A percentile compares a stretch with the other conserved stretches of the same genome.
These are phyloP conservation scores for Myopa testacea DNA, from an alignment of 2,888 invertebrate species.

Conservation along the genomic window DNA sequence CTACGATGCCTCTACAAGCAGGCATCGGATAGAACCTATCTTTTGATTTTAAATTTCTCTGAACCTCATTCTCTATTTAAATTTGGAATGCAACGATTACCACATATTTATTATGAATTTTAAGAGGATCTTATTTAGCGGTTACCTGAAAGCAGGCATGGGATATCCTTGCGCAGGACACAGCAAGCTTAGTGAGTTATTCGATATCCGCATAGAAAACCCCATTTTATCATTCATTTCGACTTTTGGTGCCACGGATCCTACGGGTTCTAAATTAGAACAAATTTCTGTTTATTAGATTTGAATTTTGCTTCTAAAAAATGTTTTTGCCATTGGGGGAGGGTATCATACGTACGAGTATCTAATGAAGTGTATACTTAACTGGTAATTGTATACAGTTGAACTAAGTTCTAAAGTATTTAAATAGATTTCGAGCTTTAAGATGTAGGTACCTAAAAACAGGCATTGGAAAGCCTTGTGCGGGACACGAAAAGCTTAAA, in stretches of 20 bases:
- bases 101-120: not conserved
- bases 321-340: too few relatives aligned
- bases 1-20: too few relatives aligned
- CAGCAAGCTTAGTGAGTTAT: constrained; percentile 72
- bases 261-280: constrained; percentile 74
- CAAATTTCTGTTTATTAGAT: too few relatives aligned
- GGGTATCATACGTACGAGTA: too few relatives aligned
- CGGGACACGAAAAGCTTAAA: constrained; percentile 73
- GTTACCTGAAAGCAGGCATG: constrained; percentile 53
- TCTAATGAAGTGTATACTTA: too few relatives aligned
- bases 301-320: too few relatives aligned
- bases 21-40: too few relatives aligned
- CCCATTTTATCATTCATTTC: constrained; percentile 69
- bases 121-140: constrained; percentile 29
- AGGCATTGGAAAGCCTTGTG: constrained; percentile 77
- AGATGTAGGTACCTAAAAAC: constrained; percentile 70
- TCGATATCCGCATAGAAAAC: constrained; percentile 57
- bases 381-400: too few relatives aligned
- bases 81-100: too few relatives aligned
- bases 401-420: too few relatives aligned
- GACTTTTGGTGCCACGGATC: constrained; percentile 75
- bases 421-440: too few relatives aligned
- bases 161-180: constrained; percentile 81
- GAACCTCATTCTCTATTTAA: constrained; percentile 32
- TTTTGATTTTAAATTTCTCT: too few relatives aligned